A percentile compares a stretch with the other conserved stretches of the same genome.
Evolutionary conservation across 2,113 vertebrate genomes (phyloP).

Genomic region (Penelope pileata): DNA sequence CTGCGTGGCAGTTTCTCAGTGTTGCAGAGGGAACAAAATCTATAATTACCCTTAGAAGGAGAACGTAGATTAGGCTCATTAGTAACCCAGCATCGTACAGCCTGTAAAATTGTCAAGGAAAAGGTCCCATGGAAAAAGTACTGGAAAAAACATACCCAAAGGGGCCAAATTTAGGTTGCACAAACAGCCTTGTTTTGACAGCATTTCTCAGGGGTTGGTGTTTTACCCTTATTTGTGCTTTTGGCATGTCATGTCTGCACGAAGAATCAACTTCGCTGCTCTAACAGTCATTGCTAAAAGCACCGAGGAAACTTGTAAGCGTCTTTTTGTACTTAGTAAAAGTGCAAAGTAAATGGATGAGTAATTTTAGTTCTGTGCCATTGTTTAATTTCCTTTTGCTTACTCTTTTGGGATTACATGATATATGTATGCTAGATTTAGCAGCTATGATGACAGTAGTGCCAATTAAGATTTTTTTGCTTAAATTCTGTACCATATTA

Average conservation of each 20-base stretch:
- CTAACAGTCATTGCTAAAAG: neutral
- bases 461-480: too few relatives aligned
- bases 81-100: neutral
- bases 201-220: neutral
- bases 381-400: neutral
- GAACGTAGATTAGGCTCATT: neutral
- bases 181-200: neutral
- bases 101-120: neutral
- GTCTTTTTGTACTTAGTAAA: neutral
- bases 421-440: too few relatives aligned
- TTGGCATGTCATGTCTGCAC: neutral
- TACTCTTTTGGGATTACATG: neutral
- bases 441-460: neutral
- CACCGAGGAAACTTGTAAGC: neutral
- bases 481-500: neutral
- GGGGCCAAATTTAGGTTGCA: neutral
- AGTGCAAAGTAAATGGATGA: neutral
- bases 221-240: neutral
- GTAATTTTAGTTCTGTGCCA: neutral
- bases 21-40: neutral
- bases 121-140: neutral
- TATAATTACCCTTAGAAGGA: neutral
- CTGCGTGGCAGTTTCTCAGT: neutral
- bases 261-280: neutral
- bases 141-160: neutral